Evolutionary conservation across 1,140 invertebrate species (phyloP).

Genomic region (Drosophila eugracilis): DNA sequence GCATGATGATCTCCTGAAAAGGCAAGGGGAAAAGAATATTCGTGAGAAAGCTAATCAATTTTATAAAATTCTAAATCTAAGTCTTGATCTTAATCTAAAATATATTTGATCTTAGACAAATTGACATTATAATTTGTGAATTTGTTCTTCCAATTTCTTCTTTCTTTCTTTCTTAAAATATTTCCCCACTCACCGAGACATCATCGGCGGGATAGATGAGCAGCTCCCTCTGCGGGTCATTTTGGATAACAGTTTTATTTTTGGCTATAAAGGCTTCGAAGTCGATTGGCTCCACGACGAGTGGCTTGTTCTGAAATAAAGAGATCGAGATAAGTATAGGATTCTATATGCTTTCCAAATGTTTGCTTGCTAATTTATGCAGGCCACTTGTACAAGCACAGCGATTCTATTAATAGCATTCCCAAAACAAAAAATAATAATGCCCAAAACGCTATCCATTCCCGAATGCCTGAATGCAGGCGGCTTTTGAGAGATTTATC

Average conservation of each 20-base stretch:
- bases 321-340: constrained; percentile 11
- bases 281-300: constrained; percentile 93
- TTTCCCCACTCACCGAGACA: constrained; percentile 90
- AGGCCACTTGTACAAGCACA: constrained; percentile 73
- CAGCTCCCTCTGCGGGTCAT: constrained; percentile 96
- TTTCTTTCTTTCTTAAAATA: background rate
- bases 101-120: too few species aligned
- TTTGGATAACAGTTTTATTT: constrained; percentile 95
- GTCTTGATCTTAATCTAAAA: too few species aligned
- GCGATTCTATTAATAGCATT: constrained; percentile 44
- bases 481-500: constrained; percentile 62
- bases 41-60: too few species aligned
- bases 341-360: constrained; percentile 23
- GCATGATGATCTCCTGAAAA: constrained; percentile 88
- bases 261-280: constrained; percentile 95
- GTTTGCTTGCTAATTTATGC: constrained; percentile 74
- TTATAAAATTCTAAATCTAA: too few species aligned
- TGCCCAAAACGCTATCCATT: constrained; percentile 40
- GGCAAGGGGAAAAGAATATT: background rate
- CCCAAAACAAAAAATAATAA: constrained; percentile 10
- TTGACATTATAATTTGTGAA: too few species aligned
- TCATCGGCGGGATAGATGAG: constrained; percentile 96
- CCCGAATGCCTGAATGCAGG: constrained; percentile 28
- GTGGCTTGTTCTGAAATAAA: constrained; percentile 90
- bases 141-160: too few species aligned